A percentile compares a stretch with the other conserved stretches of the same genome.
These are phyloP conservation scores for Scatophagus argus DNA, from an alignment of 2,113 vertebrate genomes.

Conservation along the genomic window DNA sequence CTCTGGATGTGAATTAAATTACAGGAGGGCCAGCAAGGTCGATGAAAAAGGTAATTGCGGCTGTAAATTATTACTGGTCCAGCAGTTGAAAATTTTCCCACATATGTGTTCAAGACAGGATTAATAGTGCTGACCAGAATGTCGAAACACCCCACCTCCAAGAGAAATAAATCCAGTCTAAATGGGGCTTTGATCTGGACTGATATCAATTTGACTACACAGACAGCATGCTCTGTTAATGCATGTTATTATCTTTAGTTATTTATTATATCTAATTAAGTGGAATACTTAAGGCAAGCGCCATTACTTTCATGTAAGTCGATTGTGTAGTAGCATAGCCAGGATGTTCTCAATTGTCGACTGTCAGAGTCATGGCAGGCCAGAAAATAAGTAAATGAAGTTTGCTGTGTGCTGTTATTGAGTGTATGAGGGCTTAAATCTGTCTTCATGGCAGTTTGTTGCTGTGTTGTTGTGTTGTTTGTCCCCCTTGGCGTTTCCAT, in stretches of 20 bases:
- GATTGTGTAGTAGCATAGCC: background rate
- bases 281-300: background rate
- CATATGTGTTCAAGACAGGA: background rate
- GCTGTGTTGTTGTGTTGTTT: background rate
- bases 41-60: background rate
- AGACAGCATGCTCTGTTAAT: background rate
- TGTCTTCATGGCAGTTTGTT: background rate
- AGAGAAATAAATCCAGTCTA: background rate
- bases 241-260: background rate
- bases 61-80: background rate
- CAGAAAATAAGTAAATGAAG: background rate
- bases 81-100: background rate
- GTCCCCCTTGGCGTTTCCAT: conserved; percentile 6
- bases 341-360: too few relatives aligned
- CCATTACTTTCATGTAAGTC: background rate
- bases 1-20: background rate
- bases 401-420: background rate
- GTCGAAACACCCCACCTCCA: background rate
- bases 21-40: background rate
- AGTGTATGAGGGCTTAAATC: background rate
- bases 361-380: background rate
- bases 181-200: background rate
- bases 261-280: background rate
- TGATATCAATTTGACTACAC: background rate
- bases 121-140: background rate